Evolutionary conservation across 92 coral and sea anemone genomes (phyloP).

Genomic region (Galaxea fascicularis): DNA sequence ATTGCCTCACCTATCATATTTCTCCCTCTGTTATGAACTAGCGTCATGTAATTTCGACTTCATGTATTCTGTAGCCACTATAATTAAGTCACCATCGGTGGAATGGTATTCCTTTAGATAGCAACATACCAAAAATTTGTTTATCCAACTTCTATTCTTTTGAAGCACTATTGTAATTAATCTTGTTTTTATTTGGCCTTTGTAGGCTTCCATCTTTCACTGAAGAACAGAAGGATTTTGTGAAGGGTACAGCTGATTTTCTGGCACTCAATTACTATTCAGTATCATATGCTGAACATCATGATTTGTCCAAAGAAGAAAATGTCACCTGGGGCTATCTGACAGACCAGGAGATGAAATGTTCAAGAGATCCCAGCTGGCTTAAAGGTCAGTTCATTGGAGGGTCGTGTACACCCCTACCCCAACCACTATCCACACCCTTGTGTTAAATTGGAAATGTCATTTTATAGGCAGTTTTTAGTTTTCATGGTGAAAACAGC

Average conservation of each 20-base stretch:
- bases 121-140: too few relatives aligned
- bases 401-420: background rate
- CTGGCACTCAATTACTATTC: conserved; percentile 91
- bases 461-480: too few relatives aligned
- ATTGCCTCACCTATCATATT: too few relatives aligned
- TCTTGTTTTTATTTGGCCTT: background rate
- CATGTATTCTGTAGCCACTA: too few relatives aligned
- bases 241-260: conserved; percentile 92
- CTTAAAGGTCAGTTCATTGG: conserved; percentile 68
- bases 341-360: conserved; percentile 79
- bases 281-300: conserved; percentile 71
- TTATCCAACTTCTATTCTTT: too few relatives aligned
- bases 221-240: conserved; percentile 66
- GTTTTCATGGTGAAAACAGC: too few relatives aligned
- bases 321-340: conserved; percentile 79
- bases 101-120: too few relatives aligned
- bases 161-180: too few relatives aligned
- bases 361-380: conserved; percentile 78
- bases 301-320: conserved; percentile 52
- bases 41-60: too few relatives aligned
- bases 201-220: conserved; percentile 84
- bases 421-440: background rate
- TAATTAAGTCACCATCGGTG: too few relatives aligned
- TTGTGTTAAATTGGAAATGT: too few relatives aligned
- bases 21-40: too few relatives aligned